These are phyloP conservation scores for Neoascia interrupta DNA, from an alignment of 2,888 invertebrate genomes.

Conservation along the genomic window DNA sequence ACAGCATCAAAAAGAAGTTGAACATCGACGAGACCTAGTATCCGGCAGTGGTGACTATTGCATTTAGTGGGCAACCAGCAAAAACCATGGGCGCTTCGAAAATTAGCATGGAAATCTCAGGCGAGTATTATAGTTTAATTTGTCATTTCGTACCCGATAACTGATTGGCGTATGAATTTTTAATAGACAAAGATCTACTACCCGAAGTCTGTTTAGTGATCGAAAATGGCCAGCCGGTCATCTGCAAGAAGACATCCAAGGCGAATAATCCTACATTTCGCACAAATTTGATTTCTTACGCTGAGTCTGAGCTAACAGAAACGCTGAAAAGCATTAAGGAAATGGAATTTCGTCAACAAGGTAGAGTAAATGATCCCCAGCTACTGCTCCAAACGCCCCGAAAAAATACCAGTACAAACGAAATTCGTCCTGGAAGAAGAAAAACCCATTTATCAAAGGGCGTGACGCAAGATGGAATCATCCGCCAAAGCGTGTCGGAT, in stretches of 20 bases:
- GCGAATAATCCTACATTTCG: slow-evolving; percentile 8
- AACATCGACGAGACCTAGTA: slow-evolving; percentile 1
- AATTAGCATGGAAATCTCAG: slow-evolving; percentile 17
- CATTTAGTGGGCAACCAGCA: slow-evolving; percentile 9
- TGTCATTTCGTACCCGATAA: slow-evolving; percentile 36
- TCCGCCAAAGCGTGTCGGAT: not conserved
- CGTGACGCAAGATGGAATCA: slow-evolving; percentile 11
- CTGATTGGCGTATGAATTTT: slow-evolving; percentile 26
- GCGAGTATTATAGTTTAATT: slow-evolving; percentile 31
- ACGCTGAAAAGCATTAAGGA: slow-evolving; percentile 14
- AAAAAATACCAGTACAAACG: slow-evolving; percentile 10
- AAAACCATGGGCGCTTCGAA: slow-evolving; percentile 9
- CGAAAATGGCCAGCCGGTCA: slow-evolving; percentile 6
- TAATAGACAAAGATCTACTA: slow-evolving; percentile 25
- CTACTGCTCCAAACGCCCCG: slow-evolving; percentile 73
- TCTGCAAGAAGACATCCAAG: too few relatives aligned
- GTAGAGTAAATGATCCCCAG: slow-evolving; percentile 16
- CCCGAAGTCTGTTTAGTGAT: slow-evolving; percentile 19
- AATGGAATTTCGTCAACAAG: too few relatives aligned
- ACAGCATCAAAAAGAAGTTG: slow-evolving; percentile 2
- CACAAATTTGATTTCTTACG: slow-evolving; percentile 10
- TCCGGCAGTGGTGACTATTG: slow-evolving; percentile 15
- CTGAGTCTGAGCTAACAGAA: slow-evolving; percentile 7
- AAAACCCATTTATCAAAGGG: slow-evolving; percentile 19
- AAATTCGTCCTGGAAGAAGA: slow-evolving; percentile 24